Conservation (phyloP, 2,888 invertebrate species). For the Tenthredo livida region DNA sequence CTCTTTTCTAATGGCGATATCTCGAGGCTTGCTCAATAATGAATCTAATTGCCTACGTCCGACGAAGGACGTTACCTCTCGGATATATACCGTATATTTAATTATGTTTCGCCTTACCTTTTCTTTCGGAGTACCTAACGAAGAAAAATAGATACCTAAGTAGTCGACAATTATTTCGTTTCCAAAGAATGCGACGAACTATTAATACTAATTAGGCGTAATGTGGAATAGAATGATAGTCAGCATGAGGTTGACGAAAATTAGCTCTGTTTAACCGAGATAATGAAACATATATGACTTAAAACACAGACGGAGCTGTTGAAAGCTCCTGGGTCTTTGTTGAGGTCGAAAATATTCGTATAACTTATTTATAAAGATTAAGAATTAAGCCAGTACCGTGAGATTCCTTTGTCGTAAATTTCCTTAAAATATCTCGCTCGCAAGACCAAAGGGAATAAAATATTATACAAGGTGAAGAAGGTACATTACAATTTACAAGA, state of each 20-base stretch:
- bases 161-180: background rate
- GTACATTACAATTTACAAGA: background rate
- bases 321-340: background rate
- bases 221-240: background rate
- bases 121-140: background rate
- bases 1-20: background rate
- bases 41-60: background rate
- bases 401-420: background rate
- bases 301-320: background rate
- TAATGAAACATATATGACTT: background rate
- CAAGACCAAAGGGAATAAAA: constrained; percentile 31
- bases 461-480: background rate
- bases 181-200: background rate
- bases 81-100: background rate
- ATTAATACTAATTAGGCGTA: background rate
- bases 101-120: background rate
- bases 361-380: constrained; percentile 8
- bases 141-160: background rate
- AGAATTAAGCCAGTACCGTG: background rate
- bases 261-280: background rate
- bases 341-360: background rate
- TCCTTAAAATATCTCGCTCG: background rate
- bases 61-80: background rate
- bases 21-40: constrained; percentile 11
- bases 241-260: background rate